A percentile compares a stretch with the other conserved stretches of the same genome.
phyloP scores from a whole-genome alignment of 2,888 invertebrate genomes.

The Aphodius sticticus region DNA sequence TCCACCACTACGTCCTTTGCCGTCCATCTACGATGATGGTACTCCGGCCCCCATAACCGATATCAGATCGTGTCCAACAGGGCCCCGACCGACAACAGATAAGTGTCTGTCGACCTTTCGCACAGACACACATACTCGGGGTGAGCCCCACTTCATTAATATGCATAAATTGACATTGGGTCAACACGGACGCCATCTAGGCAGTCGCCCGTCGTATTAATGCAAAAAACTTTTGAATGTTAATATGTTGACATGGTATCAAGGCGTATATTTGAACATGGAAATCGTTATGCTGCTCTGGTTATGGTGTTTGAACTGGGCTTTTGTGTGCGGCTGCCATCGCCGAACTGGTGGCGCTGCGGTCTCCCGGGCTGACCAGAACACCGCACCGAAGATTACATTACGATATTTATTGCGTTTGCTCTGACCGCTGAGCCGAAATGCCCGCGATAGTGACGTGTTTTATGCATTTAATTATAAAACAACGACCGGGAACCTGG shows the following conservation, averaged over 20 bases:
- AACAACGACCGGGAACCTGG: conserved; percentile 11
- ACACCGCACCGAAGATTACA: conserved; percentile 55
- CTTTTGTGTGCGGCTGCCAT: conserved; percentile 37
- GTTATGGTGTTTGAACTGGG: conserved; percentile 43
- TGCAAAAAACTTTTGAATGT: conserved; percentile 49
- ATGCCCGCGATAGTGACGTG: conserved; percentile 47
- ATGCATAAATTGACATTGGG: conserved; percentile 53
- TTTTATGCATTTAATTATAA: conserved; percentile 50
- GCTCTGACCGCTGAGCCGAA: conserved; percentile 45
- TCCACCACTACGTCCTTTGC: conserved; percentile 38
- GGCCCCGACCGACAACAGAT: conserved; percentile 31
- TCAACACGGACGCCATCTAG: conserved; percentile 20
- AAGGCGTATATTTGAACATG: conserved; percentile 47
- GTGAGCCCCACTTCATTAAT: conserved; percentile 47
- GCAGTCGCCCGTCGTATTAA: conserved; percentile 39
- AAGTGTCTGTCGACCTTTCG: conserved; percentile 25
- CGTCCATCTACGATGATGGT: conserved; percentile 7
- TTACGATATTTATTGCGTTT: conserved; percentile 54
- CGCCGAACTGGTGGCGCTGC: conserved; percentile 11
- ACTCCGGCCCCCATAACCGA: conserved; percentile 36
- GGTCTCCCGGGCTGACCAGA: conserved; percentile 47
- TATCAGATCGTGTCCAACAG: conserved; percentile 42
- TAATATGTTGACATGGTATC: conserved; percentile 47
- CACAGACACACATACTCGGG: conserved; percentile 9
- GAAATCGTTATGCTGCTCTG: conserved; percentile 45